Evolutionary conservation across 2,113 vertebrate genomes (phyloP).

Genomic region (Edolisoma coerulescens): DNA sequence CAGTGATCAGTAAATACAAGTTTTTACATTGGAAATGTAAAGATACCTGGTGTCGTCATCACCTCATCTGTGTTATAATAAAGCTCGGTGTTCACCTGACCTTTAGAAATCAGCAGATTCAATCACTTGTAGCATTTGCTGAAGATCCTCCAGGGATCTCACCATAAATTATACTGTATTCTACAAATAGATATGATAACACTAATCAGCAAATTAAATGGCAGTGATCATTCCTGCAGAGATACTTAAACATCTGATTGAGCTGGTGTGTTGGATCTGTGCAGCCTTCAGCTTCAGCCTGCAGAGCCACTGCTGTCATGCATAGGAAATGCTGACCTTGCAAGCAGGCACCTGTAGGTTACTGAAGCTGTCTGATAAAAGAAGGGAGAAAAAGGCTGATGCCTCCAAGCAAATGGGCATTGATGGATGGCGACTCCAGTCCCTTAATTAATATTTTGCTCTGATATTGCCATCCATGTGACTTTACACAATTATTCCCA

Average conservation of each 20-base stretch:
- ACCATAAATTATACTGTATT: constrained; percentile 30
- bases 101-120: constrained; percentile 54
- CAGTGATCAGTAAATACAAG: not conserved
- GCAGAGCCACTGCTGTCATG: not conserved
- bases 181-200: constrained; percentile 50
- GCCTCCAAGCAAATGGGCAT: not conserved
- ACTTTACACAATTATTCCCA: not conserved
- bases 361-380: not conserved
- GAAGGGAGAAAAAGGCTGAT: not conserved
- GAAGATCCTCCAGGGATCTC: constrained; percentile 32
- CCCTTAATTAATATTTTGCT: not conserved
- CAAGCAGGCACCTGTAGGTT: not conserved
- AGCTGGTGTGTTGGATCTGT: not conserved
- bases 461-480: not conserved
- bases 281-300: not conserved
- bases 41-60: not conserved
- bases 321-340: constrained; percentile 30
- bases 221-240: constrained; percentile 30
- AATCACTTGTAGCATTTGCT: constrained; percentile 49
- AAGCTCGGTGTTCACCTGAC: not conserved
- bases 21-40: not conserved
- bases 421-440: not conserved
- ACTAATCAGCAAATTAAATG: constrained; percentile 57
- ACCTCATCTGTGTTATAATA: not conserved
- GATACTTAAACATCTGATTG: constrained; percentile 37